Base-by-base conservation (phyloP, 2,113 vertebrate species). In the Tychaedon coryphoeus region DNA sequence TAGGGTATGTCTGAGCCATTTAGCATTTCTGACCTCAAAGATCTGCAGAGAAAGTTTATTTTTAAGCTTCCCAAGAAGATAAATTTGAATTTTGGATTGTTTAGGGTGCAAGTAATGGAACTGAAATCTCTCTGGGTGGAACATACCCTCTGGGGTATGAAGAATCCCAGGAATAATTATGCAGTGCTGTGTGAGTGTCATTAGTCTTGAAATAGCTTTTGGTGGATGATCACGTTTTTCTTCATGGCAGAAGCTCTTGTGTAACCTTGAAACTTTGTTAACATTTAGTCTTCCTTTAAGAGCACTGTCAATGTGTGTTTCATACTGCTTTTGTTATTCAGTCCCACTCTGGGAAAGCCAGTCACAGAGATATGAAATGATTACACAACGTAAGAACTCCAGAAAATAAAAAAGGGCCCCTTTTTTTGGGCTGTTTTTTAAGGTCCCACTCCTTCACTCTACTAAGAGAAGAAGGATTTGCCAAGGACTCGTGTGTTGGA, bases 21-120 rank as follows among this genome's bases (percentile, higher is more conserved):
- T 91, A 73, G 13, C 3, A 0, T 77, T 92, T 93, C 67, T 64
- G 75, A 86, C 75, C 88, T 71, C 45, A 24, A 62, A 90, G 64
- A 88, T 93, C 75, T 93, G 61, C 56, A 77, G 65, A 88, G 74
- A 40, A 97, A 95, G 90, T 96, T 96, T 96, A 93, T 95, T 94
- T 94, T 96, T 92, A 90, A 86, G 72, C 79, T 96, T 95, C 69
- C 72, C 26, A 65, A 81, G 82, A 83, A 77, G 82, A 95, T 81
- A 95, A 80, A 80, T 86, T 77, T 84, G 65, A 93, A 86, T 2
- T 14, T 67, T 93, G 78, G 51, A 40, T 86, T 95, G 90, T 93
- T 93, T 93, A 71, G 78, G 85, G 64, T 88, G 42, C 40, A 64
- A 64, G 56, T 64, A 92, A 93, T 90, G 56, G 61, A 71, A 84